Base-by-base conservation (phyloP, 2,797 vertebrate genomes). In the Sebastes nivosus region DNA sequence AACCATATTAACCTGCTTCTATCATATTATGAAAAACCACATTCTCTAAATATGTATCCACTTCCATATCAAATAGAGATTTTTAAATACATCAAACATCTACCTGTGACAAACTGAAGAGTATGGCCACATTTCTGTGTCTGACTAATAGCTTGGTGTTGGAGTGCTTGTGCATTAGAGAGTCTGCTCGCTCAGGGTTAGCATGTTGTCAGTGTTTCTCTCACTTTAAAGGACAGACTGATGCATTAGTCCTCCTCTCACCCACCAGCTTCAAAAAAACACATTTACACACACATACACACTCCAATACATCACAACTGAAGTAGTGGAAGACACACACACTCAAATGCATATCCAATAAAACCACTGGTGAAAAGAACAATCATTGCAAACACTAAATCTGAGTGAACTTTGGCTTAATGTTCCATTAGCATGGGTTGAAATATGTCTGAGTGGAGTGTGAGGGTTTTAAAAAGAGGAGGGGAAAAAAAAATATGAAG, bases 241-340 rank as follows among this genome's bases (percentile, higher is more conserved):
- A 86, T 91, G 83, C 83, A 90, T 93, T 93, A 91, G 80, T 81
- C 79, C 68, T 72, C 84, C 90, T 86, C 89, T 93, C 86, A 92
- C 77, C 83, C 80, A 82, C 89, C 3, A 75, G 75, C 82, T 88
- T 77, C 13, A 22, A 87, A 77, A 78, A 88, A 78, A 30, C 72
- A 65, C 68, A 82, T 72, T 54, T 46, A 46, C 16, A 18, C 42
- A 46, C 42, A 42, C 10, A 69, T 4, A 69, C 71, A 80, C 76
- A 75, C 82, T 9, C 75, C n/a, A 80, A 82, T 25, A 27, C 18
- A 77, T 84, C 74, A 10, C 55, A 81, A 64, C 54, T 52, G 57
- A 73, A 71, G 64, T n/a, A 24, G 73, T 22, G 60, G 30, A 81
- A 82, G 70, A 79, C n/a, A 72, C 75, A 72, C 75, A 67, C 69